Percentiles rank a stretch among this genome's conserved stretches.
Conservation (phyloP, 2,113 vertebrate genomes). For the Synchiropus splendidus region DNA sequence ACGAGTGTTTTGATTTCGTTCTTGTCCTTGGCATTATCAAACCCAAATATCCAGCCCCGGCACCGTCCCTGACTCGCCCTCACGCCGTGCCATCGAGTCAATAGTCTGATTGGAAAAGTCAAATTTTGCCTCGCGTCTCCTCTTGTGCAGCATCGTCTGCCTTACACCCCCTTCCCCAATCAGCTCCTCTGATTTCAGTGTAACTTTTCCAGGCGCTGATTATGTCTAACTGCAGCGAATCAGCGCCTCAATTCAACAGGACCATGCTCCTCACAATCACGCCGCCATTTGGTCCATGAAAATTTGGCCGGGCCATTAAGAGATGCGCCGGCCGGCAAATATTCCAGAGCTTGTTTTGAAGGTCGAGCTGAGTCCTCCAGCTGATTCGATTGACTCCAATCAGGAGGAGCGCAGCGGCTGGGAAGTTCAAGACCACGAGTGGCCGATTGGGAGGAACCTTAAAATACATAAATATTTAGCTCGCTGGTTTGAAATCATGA, state of each 20-base stretch:
- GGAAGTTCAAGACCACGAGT: neutral
- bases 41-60: too few relatives aligned
- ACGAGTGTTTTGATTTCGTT: too few relatives aligned
- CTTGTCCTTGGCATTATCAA: too few relatives aligned
- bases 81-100: neutral
- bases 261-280: constrained; percentile 60
- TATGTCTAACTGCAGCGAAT: constrained; percentile 30
- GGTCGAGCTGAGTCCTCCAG: constrained; percentile 37
- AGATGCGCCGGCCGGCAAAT: constrained; percentile 36
- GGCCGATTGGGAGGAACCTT: constrained; percentile 55
- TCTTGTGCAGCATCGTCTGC: constrained; percentile 42
- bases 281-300: constrained; percentile 48
- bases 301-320: constrained; percentile 52
- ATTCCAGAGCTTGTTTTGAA: constrained; percentile 43
- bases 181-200: constrained; percentile 38
- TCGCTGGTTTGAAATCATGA: too few relatives aligned
- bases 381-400: constrained; percentile 66
- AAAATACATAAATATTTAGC: constrained; percentile 48
- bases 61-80: too few relatives aligned
- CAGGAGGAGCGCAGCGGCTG: constrained; percentile 41
- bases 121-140: constrained; percentile 24
- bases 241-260: constrained; percentile 31
- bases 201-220: constrained; percentile 51
- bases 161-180: constrained; percentile 45
- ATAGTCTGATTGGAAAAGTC: constrained; percentile 23